Conservation (phyloP, 2,888 invertebrate species). For the Netelia inedita region DNA sequence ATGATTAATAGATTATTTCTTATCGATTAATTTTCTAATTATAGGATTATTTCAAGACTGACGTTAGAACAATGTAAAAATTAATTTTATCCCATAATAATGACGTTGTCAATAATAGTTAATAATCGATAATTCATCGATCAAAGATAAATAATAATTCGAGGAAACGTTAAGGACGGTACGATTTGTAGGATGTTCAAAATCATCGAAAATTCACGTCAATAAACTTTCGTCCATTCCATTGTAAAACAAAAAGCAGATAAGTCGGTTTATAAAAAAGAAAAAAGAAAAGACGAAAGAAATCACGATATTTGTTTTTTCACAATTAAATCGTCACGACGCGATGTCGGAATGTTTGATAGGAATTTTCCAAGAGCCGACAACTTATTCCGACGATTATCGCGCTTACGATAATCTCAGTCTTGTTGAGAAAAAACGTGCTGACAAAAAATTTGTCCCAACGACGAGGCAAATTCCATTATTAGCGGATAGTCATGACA, state of each 20-base stretch:
- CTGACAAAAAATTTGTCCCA: not conserved
- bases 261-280: not conserved
- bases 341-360: constrained; percentile 40
- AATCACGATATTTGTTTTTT: not conserved
- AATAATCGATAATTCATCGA: constrained; percentile 1
- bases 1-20: not conserved
- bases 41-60: constrained; percentile 5
- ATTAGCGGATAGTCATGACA: constrained; percentile 63
- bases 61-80: not conserved
- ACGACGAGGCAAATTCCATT: constrained; percentile 5
- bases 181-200: not conserved
- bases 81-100: not conserved
- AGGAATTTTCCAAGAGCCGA: constrained; percentile 51
- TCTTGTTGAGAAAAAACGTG: not conserved
- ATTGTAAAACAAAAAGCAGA: not conserved
- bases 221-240: not conserved
- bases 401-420: constrained; percentile 16
- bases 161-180: not conserved
- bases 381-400: constrained; percentile 61
- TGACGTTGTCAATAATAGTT: constrained; percentile 2
- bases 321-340: not conserved
- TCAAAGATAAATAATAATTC: not conserved
- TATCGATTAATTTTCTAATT: not conserved
- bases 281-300: constrained; percentile 2
- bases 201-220: not conserved